Conservation (phyloP, 2,113 vertebrate species). For the Trichomycterus rosablanca region DNA sequence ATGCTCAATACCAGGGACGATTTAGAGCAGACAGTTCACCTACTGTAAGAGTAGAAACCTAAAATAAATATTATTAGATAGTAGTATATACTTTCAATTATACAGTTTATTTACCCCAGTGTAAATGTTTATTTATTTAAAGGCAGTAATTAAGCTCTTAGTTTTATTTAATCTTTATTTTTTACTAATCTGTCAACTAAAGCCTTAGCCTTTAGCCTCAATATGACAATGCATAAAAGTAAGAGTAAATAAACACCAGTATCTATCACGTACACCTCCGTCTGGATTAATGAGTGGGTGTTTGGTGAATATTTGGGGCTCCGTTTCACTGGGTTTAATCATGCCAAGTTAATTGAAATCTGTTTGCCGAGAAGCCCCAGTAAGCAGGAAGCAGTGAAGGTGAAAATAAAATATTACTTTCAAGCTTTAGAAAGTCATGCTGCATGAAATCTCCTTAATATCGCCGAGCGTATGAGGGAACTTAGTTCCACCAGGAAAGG, state of each 20-base stretch:
- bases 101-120: too few relatives aligned
- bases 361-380: conserved; percentile 26
- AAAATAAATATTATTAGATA: too few relatives aligned
- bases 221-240: too few relatives aligned
- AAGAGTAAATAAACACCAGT: not conserved
- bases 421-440: not conserved
- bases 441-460: conserved; percentile 24
- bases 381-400: conserved; percentile 12
- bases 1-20: too few relatives aligned
- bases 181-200: not conserved
- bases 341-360: conserved; percentile 35
- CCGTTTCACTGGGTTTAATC: conserved; percentile 24
- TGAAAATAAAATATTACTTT: conserved; percentile 36
- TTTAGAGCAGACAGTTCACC: too few relatives aligned
- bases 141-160: too few relatives aligned
- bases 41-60: too few relatives aligned
- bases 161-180: too few relatives aligned
- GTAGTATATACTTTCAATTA: too few relatives aligned
- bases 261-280: too few relatives aligned
- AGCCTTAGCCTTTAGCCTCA: not conserved
- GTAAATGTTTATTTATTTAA: too few relatives aligned
- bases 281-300: conserved; percentile 5
- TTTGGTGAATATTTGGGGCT: conserved; percentile 18
- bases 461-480: not conserved
- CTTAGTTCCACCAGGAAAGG: not conserved